Evolutionary conservation across 2,797 vertebrate species (phyloP), one percentile per base, ranked within the genome.

Genomic region (Sphenopsis melanotis): DNA sequence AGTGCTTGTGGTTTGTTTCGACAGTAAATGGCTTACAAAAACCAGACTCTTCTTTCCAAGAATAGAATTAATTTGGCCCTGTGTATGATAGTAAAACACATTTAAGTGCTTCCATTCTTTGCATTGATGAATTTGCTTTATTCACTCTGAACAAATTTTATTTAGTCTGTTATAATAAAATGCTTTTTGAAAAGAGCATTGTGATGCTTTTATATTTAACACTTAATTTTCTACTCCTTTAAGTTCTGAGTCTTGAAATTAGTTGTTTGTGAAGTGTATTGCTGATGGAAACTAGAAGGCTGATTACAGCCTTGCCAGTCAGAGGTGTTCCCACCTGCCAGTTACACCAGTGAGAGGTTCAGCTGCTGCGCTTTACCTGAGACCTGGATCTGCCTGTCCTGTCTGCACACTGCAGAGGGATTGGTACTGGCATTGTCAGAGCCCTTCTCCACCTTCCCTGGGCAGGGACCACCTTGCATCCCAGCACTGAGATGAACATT

Each of bases 321-420:
- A 6, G 71, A 42, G 59, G 4, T 1, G 1, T 36, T 82, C 37
- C 70, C 63, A 64, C 46, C 37, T 69, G 30, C 42, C 20, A 22
- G 42, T 46, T 56, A 21, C 12, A 26, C 49, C 60, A 5, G 19
- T 5, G 50, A 36, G n/a, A n/a, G 42, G 39, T 39, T 15, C 6
- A 15, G 42, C 2, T 44, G 36, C 30, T 47, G 34, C 2, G 2
- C 13, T 52, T 39, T 13, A 11, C 4, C 3, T 36, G 29, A 9
- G 64, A 16, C 41, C 32, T 0, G 0, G 30, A 46, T 64, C 59
- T 78, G 55, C 44, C 27, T 3, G 14, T 22, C n/a, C 5, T 29
- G 44, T 8, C 44, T 11, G 2, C 5, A 0, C 34, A 7, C 37
- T 6, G 2, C 0, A 0, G n/a, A 13, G 60, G 10, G 41, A 46